These are phyloP conservation scores for Glaucopsyche alexis DNA, from an alignment of 2,888 invertebrate species.

Conservation along the genomic window DNA sequence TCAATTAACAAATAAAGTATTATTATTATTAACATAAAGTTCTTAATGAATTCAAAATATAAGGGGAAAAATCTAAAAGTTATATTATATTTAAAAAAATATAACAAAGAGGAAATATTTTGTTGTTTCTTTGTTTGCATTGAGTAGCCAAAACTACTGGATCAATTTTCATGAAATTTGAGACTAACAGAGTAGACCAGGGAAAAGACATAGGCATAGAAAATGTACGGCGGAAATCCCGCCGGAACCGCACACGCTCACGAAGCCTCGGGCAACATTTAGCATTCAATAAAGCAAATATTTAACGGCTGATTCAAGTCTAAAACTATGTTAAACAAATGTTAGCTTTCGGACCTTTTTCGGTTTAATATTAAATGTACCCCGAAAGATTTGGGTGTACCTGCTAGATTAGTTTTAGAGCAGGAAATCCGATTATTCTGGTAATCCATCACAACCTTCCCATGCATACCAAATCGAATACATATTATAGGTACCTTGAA, in stretches of 20 bases:
- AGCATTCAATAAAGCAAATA: not conserved
- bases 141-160: too few relatives aligned
- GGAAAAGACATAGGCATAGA: too few relatives aligned
- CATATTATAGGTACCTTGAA: not conserved
- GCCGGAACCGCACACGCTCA: too few relatives aligned
- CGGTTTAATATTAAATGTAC: conserved; percentile 20
- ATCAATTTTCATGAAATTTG: too few relatives aligned
- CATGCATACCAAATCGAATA: conserved; percentile 24
- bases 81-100: too few relatives aligned
- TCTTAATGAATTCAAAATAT: not conserved
- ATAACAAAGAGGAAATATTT: too few relatives aligned
- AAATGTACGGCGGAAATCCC: too few relatives aligned
- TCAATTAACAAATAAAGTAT: too few relatives aligned
- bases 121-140: too few relatives aligned
- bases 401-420: conserved; percentile 18
- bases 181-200: too few relatives aligned
- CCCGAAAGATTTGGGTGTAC: conserved; percentile 13
- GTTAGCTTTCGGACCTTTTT: conserved; percentile 22
- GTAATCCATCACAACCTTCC: conserved; percentile 22
- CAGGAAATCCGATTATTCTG: conserved; percentile 11
- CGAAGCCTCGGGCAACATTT: too few relatives aligned
- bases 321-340: conserved; percentile 21
- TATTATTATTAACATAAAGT: too few relatives aligned
- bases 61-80: not conserved
- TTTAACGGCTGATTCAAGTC: conserved; percentile 1